Evolutionary conservation across 2,888 invertebrate genomes (phyloP), one percentile per base, ranked within the genome.

Genomic region (Agriopis leucophaearia): DNA sequence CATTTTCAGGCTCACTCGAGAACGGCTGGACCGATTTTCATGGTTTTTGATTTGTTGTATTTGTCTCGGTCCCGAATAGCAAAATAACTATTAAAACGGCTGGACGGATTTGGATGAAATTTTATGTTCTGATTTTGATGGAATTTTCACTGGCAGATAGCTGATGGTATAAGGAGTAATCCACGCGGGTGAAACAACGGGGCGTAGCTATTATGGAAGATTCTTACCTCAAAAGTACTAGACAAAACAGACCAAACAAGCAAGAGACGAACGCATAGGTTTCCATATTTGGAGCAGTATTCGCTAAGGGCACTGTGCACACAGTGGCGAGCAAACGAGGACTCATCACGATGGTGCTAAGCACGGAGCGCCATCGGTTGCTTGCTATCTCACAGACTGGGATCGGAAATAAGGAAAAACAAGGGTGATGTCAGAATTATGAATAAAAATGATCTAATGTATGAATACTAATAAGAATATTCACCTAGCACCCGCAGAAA

Each of bases 311-410:
- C 42, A 90, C 86, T 73, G 80, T 75, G 66, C 79, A 89, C n/a
- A 85, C 69, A 9, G 80, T 61, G 1, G 88, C 82, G 0, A 91
- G 65, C 13, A 91, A 71, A 15, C 88, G 83, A 1, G 91, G 90
- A 10, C 74, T 64, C 64, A 84, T 83, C 9, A 84, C 89, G 13
- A 91, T 81, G 12, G 81, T 69, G 47, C 74, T 82, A 35, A 92
- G 77, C 68, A 81, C 71, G 1, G 90, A 82, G 1, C 94, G 87
- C 93, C 92, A 92, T 64, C 71, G 71, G 70, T 92, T 92, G 71
- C 92, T 92, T 38, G 93, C 84, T 63, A 94, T 86, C 80, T 94
- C 94, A 70, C 89, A 89, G 56, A 88, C 94, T 94, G 82, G 15
- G 60, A 68, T 7, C 9, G 47, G 42, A 40, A 36, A 8, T 13